Conservation (phyloP, 2,888 invertebrate species). For the Norana najaformis region DNA sequence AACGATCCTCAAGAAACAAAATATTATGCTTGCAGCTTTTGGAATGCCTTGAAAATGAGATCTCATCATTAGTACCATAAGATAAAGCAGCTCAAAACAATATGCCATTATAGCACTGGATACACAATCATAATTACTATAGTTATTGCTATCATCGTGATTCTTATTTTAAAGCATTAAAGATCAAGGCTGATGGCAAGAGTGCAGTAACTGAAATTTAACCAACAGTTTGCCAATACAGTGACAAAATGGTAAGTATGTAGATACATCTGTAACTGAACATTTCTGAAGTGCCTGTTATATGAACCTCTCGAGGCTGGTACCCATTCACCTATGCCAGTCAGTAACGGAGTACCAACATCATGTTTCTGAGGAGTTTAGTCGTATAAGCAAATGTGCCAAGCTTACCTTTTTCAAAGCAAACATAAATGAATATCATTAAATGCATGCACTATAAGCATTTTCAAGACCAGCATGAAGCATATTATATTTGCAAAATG, state of each 20-base stretch:
- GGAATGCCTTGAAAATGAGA: too few relatives aligned
- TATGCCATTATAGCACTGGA: too few relatives aligned
- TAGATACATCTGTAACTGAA: neutral
- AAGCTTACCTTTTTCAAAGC: neutral
- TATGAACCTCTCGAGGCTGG: neutral
- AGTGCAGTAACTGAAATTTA: too few relatives aligned
- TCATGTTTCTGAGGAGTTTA: neutral
- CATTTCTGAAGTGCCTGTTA: neutral
- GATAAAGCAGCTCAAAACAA: too few relatives aligned
- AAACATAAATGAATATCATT: neutral
- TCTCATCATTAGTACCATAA: too few relatives aligned
- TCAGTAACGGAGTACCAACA: too few relatives aligned
- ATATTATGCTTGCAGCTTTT: too few relatives aligned
- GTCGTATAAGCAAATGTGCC: neutral
- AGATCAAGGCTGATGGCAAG: too few relatives aligned
- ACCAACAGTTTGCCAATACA: neutral
- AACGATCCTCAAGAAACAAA: too few relatives aligned
- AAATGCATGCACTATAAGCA: neutral
- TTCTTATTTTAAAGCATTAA: too few relatives aligned
- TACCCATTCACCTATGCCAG: neutral
- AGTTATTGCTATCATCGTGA: too few relatives aligned
- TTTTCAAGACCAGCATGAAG: neutral
- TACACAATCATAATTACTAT: too few relatives aligned
- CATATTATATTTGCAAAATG: neutral
- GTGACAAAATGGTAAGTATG: neutral